Evolutionary conservation across 2,113 vertebrate species (phyloP).

Genomic region (Tyto alba): DNA sequence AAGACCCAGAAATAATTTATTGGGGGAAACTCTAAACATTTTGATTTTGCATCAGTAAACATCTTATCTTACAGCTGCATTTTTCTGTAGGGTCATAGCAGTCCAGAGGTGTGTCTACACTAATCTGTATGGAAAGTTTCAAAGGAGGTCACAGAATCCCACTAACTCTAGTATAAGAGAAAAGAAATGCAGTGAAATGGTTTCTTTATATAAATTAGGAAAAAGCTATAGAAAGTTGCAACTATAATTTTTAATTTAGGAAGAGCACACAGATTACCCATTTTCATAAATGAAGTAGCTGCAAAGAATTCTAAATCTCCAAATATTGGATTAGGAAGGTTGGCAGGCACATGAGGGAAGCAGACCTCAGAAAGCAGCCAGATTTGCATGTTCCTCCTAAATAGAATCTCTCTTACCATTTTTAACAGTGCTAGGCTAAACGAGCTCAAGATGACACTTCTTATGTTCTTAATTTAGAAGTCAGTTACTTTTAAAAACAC

Average conservation of each 20-base stretch:
- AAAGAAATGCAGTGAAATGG: background rate
- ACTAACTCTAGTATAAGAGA: background rate
- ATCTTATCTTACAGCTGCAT: background rate
- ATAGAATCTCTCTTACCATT: background rate
- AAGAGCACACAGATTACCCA: background rate
- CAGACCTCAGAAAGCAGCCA: background rate
- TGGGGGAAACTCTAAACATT: background rate
- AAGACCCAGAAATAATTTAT: background rate
- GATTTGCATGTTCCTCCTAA: background rate
- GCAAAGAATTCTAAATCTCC: background rate
- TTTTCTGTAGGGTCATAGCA: background rate
- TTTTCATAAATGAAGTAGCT: background rate
- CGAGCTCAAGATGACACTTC: background rate
- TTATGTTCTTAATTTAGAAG: background rate
- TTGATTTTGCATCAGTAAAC: background rate
- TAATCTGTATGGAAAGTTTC: fast-evolving
- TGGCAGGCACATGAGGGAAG: background rate
- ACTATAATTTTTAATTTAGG: background rate
- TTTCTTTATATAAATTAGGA: background rate
- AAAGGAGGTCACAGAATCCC: background rate
- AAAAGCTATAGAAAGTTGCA: background rate
- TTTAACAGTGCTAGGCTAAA: background rate
- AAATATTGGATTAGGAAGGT: background rate
- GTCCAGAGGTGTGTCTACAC: background rate
- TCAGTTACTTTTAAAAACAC: background rate